A percentile compares a stretch with the other conserved stretches of the same genome.
Conservation (phyloP, 2,113 vertebrate species). For the Poecile atricapillus region DNA sequence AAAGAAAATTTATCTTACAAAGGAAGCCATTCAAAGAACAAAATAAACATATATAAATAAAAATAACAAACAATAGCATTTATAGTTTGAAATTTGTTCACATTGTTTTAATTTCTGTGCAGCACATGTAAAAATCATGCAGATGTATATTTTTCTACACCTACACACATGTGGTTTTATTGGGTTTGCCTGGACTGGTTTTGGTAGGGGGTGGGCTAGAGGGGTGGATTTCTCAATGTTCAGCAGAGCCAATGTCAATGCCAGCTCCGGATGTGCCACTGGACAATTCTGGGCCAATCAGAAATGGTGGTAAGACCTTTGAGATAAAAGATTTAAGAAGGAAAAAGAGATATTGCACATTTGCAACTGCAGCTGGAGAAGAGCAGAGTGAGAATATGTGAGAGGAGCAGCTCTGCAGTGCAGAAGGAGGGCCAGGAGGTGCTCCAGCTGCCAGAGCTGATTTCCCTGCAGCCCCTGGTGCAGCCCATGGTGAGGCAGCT, state of each 20-base stretch:
- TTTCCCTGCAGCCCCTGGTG: neutral
- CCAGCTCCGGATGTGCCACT: rapidly evolving
- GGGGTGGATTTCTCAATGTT: neutral
- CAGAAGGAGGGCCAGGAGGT: rapidly evolving
- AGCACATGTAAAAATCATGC: neutral
- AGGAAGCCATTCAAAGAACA: neutral
- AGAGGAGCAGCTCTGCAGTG: neutral
- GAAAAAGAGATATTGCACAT: rapidly evolving
- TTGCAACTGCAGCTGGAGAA: neutral
- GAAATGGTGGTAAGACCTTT: neutral
- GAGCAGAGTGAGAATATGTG: too few species aligned
- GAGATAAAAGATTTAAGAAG: neutral
- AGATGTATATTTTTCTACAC: neutral
- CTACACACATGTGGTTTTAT: neutral
- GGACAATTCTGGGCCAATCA: neutral
- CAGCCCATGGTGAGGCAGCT: neutral
- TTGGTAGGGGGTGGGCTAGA: neutral
- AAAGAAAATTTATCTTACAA: neutral
- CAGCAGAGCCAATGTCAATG: neutral
- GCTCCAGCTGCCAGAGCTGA: neutral
- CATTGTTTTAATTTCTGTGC: neutral
- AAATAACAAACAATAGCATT: neutral
- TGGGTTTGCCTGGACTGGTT: neutral
- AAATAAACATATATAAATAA: neutral
- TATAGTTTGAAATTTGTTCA: neutral